These are phyloP conservation scores for Etheostoma cragini DNA, from an alignment of 2,113 vertebrate species.

Conservation along the genomic window DNA sequence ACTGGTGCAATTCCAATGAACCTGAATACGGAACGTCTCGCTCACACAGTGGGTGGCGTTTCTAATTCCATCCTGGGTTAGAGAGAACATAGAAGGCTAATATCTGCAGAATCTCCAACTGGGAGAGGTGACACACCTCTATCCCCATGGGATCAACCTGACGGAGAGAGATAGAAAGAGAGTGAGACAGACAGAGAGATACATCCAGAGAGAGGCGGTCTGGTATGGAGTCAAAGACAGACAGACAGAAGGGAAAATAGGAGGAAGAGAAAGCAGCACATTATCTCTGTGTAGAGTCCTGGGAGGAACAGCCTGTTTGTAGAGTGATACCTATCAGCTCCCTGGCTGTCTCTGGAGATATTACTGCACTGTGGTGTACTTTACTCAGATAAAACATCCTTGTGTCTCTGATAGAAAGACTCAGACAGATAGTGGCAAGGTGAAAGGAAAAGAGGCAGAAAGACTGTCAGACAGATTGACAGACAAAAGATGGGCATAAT, in stretches of 20 bases:
- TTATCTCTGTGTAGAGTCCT: constrained; percentile 73
- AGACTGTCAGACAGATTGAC: constrained; percentile 60
- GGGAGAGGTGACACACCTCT: constrained; percentile 69
- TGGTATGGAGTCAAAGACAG: constrained; percentile 57
- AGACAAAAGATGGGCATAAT: constrained; percentile 55
- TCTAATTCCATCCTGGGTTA: constrained; percentile 72
- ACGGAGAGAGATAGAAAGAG: constrained; percentile 50
- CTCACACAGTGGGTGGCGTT: constrained; percentile 52
- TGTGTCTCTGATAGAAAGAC: constrained; percentile 66
- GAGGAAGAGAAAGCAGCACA: constrained; percentile 55
- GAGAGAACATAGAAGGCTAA: constrained; percentile 71
- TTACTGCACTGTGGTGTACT: constrained; percentile 76
- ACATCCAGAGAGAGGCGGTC: constrained; percentile 14
- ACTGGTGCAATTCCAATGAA: constrained; percentile 31
- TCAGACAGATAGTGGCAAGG: constrained; percentile 73
- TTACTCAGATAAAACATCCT: constrained; percentile 77
- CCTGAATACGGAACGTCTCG: constrained; percentile 41
- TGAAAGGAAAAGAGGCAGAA: constrained; percentile 65
- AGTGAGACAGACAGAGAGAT: constrained; percentile 21
- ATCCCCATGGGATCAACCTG: constrained; percentile 69
- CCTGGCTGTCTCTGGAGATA: constrained; percentile 76
- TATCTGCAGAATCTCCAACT: constrained; percentile 75
- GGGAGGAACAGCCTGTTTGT: constrained; percentile 78
- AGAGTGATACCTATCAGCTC: constrained; percentile 82
- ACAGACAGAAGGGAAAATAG: constrained; percentile 50